phyloP scores from a whole-genome alignment of 1,140 invertebrate genomes.

The Calephelis virginiensis region DNA sequence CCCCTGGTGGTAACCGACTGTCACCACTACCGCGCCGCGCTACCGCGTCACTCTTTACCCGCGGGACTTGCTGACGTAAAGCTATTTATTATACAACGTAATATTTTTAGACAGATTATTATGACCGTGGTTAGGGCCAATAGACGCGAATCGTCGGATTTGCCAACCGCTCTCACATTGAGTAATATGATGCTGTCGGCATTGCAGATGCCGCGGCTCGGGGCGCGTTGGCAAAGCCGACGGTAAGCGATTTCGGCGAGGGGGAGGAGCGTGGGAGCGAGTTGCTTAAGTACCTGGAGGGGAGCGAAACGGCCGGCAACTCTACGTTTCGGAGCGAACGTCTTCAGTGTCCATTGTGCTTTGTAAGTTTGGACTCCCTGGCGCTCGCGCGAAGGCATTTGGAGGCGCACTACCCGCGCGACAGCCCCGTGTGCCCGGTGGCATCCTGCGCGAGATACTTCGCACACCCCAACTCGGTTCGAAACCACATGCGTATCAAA shows the following conservation, averaged over 20 bases:
- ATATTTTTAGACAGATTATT: conserved; percentile 66
- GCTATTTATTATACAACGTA: conserved; percentile 44
- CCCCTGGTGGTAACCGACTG: conserved; percentile 48
- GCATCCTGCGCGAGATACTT: conserved; percentile 85
- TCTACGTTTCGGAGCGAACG: conserved; percentile 32
- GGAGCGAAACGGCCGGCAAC: conserved; percentile 36
- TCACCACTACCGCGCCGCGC: conserved; percentile 21
- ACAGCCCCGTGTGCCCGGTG: conserved; percentile 88
- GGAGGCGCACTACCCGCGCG: conserved; percentile 88
- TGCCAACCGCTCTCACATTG: conserved; percentile 52
- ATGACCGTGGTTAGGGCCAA: conserved; percentile 33
- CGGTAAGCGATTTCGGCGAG: conserved; percentile 44
- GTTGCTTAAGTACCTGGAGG: conserved; percentile 44
- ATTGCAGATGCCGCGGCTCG: conserved; percentile 73
- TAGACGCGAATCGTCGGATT: conserved; percentile 46
- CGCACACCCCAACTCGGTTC: conserved; percentile 89
- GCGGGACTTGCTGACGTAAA: conserved; percentile 37
- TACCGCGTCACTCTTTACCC: conserved; percentile 5
- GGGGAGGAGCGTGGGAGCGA: conserved; percentile 39
- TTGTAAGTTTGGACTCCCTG: conserved; percentile 79
- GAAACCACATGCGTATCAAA: conserved; percentile 91
- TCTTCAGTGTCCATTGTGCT: conserved; percentile 86
- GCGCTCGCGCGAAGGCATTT: conserved; percentile 85
- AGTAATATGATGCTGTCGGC: conserved; percentile 69
- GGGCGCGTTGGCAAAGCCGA: conserved; percentile 67